These are phyloP conservation scores for Dolichoris vasculosae DNA, from an alignment of 1,140 invertebrate genomes.

Conservation along the genomic window DNA sequence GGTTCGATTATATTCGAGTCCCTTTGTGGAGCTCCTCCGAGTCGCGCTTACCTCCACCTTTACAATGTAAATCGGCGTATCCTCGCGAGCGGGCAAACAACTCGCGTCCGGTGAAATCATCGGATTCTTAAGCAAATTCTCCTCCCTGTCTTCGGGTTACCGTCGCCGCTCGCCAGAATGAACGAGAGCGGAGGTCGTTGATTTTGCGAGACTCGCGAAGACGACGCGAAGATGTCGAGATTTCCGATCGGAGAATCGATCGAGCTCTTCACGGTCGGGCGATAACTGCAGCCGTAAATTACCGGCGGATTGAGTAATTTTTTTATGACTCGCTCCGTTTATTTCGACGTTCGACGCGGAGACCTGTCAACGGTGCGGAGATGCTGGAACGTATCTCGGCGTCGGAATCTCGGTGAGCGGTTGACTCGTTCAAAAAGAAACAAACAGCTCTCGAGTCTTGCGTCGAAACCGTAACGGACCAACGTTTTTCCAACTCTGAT, in stretches of 20 bases:
- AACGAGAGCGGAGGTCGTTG: too few relatives aligned
- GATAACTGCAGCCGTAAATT: background rate
- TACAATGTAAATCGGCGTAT: conserved; percentile 40
- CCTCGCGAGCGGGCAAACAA: background rate
- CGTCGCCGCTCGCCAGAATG: too few relatives aligned
- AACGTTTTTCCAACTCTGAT: background rate
- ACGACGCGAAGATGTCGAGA: background rate
- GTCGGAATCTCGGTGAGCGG: background rate
- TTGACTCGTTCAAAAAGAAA: background rate
- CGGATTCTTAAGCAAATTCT: conserved; percentile 32
- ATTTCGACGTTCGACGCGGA: background rate
- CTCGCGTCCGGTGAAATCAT: background rate
- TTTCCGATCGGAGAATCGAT: background rate
- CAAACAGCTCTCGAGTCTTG: background rate
- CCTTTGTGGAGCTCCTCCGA: background rate
- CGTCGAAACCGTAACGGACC: background rate
- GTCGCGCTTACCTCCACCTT: background rate
- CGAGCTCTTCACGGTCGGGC: background rate
- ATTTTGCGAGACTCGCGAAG: too few relatives aligned
- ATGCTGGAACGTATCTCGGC: too few relatives aligned
- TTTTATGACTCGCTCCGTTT: background rate
- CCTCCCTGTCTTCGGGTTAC: too few relatives aligned
- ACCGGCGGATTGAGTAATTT: background rate
- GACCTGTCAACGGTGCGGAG: background rate
- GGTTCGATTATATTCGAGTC: conserved; percentile 37